A percentile compares a stretch with the other conserved stretches of the same genome.
These are phyloP conservation scores for Phylloscopus whistleri DNA, from an alignment of 2,113 vertebrate species.

Conservation along the genomic window DNA sequence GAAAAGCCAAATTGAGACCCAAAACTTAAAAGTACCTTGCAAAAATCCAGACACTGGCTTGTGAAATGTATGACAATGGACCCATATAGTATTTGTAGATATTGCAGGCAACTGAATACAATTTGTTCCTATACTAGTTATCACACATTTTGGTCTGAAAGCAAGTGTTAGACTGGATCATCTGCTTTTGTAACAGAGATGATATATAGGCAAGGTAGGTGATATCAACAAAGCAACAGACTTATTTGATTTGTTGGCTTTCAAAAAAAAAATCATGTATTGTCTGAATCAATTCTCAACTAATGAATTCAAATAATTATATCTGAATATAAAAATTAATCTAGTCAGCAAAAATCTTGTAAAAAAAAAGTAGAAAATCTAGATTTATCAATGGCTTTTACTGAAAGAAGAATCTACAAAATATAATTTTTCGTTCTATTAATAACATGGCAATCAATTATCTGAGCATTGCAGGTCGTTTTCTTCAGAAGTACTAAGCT, in stretches of 20 bases:
- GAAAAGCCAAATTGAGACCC: not conserved
- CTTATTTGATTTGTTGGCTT: not conserved
- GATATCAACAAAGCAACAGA: not conserved
- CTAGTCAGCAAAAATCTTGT: not conserved
- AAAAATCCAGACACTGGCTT: not conserved
- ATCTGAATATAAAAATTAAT: not conserved
- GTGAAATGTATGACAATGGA: not conserved
- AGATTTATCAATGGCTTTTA: not conserved
- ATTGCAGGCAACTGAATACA: not conserved
- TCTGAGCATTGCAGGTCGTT: accelerated
- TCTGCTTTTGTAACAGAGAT: not conserved
- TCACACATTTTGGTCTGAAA: not conserved
- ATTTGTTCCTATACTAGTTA: not conserved
- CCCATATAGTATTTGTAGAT: not conserved
- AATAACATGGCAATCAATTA: not conserved
- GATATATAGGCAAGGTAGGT: not conserved
- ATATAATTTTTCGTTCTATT: not conserved
- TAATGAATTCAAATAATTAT: not conserved
- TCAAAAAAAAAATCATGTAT: not conserved
- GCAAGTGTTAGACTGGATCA: not conserved
- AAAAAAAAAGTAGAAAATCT: not conserved
- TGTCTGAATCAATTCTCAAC: not conserved
- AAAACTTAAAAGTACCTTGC: not conserved
- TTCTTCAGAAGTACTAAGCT: not conserved
- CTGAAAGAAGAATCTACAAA: not conserved